Conservation (phyloP, 2,888 invertebrate genomes). For the Ptychoptera contaminata region DNA sequence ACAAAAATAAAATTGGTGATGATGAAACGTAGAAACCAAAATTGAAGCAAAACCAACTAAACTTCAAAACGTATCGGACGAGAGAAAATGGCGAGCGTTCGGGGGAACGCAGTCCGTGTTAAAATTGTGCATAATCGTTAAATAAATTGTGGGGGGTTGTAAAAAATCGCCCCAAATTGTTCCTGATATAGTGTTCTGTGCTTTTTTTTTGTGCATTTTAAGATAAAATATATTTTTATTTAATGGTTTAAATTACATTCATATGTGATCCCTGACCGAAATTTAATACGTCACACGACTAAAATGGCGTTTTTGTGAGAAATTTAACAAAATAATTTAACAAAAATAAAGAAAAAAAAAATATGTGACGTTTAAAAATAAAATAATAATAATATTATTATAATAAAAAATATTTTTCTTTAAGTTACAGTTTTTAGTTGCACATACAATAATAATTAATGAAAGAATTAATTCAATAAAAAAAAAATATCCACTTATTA, state of each 20-base stretch:
- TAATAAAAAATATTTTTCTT: not conserved
- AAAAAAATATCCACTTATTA: not conserved
- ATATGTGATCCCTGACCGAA: not conserved
- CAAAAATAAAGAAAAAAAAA: not conserved
- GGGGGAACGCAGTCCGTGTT: conserved; percentile 6
- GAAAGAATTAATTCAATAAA: not conserved
- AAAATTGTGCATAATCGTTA: conserved; percentile 8
- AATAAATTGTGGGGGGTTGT: not conserved
- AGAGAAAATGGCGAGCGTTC: conserved; percentile 8
- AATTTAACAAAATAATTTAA: not conserved
- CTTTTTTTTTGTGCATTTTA: not conserved
- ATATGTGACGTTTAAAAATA: conserved; percentile 1
- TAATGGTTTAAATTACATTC: not conserved
- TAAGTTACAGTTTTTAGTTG: not conserved
- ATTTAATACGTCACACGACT: conserved; percentile 3
- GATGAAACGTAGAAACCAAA: conserved; percentile 3
- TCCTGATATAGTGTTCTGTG: not conserved
- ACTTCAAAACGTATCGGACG: conserved; percentile 1
- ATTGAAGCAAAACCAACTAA: not conserved
- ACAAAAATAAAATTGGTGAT: not conserved
- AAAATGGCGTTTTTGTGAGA: conserved; percentile 3
- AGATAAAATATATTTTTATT: conserved; percentile 1
- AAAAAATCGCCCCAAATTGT: not conserved
- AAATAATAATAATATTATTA: not conserved
- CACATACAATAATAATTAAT: too few species aligned